Conservation (phyloP, 2,888 invertebrate species). For the Apodemia mormo region DNA sequence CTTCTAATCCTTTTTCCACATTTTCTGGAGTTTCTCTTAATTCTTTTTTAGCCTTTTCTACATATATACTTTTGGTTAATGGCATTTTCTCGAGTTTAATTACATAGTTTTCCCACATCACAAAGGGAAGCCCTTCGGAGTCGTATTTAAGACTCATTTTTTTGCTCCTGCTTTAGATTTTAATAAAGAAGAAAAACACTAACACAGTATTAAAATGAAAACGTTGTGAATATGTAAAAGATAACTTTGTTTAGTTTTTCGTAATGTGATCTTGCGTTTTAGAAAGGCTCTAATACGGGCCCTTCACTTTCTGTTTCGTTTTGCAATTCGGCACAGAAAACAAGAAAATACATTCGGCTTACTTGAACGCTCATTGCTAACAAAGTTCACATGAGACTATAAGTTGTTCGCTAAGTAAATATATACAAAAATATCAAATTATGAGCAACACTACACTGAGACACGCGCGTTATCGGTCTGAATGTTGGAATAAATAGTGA, state of each 20-base stretch:
- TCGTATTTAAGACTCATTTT: conserved; percentile 76
- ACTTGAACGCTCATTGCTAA: background rate
- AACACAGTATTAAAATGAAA: background rate
- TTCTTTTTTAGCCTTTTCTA: conserved; percentile 85
- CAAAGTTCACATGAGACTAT: background rate
- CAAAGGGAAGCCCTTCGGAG: conserved; percentile 81
- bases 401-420: background rate
- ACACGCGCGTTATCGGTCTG: background rate
- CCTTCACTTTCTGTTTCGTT: conserved; percentile 15
- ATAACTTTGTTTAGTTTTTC: conserved; percentile 3
- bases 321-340: background rate
- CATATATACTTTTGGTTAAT: conserved; percentile 75
- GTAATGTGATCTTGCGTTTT: background rate
- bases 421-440: background rate
- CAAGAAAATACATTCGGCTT: background rate
- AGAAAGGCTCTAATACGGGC: background rate
- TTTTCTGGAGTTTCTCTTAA: conserved; percentile 87
- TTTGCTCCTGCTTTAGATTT: conserved; percentile 24
- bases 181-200: background rate
- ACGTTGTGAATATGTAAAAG: background rate
- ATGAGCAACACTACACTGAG: background rate
- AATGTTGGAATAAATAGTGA: background rate
- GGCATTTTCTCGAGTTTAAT: conserved; percentile 85
- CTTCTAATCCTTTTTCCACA: conserved; percentile 80
- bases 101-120: conserved; percentile 82